Conservation (phyloP, 2,797 vertebrate species). For the Anguilla obscura region DNA sequence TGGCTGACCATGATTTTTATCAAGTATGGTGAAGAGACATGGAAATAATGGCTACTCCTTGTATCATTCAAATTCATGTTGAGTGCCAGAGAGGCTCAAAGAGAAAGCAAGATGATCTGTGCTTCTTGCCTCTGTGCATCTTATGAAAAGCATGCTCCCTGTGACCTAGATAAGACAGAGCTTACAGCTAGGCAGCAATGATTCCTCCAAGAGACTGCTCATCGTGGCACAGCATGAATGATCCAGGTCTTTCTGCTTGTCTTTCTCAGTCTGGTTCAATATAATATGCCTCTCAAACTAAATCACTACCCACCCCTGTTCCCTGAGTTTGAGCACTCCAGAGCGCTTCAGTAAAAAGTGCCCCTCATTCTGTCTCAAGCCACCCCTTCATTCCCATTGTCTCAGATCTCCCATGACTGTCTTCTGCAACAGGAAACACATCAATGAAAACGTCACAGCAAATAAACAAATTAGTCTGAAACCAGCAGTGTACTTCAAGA, state of each 20-base stretch:
- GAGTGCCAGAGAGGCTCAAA: conserved; percentile 29
- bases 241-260: not conserved
- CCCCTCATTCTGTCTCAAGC: not conserved
- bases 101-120: not conserved
- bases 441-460: not conserved
- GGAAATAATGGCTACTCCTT: not conserved
- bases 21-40: not conserved
- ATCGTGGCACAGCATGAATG: too few species aligned
- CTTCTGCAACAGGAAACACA: not conserved
- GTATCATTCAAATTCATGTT: not conserved
- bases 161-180: conserved; percentile 28
- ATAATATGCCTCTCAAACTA: not conserved
- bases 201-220: not conserved
- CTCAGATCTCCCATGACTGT: not conserved
- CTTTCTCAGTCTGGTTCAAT: not conserved
- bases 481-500: too few species aligned
- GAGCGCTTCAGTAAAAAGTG: not conserved
- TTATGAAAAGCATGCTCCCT: conserved; percentile 1
- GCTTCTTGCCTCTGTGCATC: not conserved
- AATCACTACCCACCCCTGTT: too few species aligned
- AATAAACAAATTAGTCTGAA: not conserved
- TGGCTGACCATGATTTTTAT: not conserved
- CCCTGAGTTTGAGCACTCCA: not conserved
- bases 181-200: not conserved
- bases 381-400: not conserved